A percentile compares a stretch with the other conserved stretches of the same genome.
Conservation (phyloP, 1,140 invertebrate genomes). For the Drosophila tani region DNA sequence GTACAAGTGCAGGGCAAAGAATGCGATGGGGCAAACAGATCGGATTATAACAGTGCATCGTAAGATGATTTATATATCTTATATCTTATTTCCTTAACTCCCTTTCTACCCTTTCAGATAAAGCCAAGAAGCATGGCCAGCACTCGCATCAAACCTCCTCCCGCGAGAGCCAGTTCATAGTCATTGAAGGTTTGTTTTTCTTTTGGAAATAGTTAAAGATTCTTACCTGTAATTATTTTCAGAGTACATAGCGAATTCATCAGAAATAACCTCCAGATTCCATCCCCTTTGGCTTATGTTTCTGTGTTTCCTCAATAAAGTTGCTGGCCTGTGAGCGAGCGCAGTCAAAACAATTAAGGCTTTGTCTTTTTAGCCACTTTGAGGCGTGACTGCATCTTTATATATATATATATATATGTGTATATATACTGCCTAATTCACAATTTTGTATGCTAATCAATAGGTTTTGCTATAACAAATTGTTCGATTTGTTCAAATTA, state of each 20-base stretch:
- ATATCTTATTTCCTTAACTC: no score
- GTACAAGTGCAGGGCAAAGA: slow-evolving; percentile 88
- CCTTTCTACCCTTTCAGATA: slow-evolving; percentile 40
- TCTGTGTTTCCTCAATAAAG: slow-evolving; percentile 61
- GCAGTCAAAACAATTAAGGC: slow-evolving; percentile 14
- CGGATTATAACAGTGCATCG: slow-evolving; percentile 87
- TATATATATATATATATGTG: slow-evolving; percentile 31
- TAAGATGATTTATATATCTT: slow-evolving; percentile 60
- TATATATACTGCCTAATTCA: slow-evolving; percentile 46
- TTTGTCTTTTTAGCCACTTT: slow-evolving; percentile 63
- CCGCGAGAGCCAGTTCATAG: slow-evolving; percentile 75
- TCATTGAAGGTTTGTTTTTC: slow-evolving; percentile 69
- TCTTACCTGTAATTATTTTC: slow-evolving; percentile 1
- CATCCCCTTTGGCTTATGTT: slow-evolving; percentile 37
- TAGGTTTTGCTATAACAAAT: slow-evolving; percentile 34
- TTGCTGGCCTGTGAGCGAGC: slow-evolving; percentile 30
- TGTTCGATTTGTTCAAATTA: slow-evolving; percentile 32
- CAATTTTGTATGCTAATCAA: slow-evolving; percentile 41
- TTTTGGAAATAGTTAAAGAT: background rate
- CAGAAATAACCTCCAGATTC: slow-evolving; percentile 4
- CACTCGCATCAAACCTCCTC: slow-evolving; percentile 71
- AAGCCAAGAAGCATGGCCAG: slow-evolving; percentile 75
- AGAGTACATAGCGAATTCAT: slow-evolving; percentile 61
- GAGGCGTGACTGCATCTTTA: slow-evolving; percentile 50
- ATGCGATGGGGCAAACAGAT: slow-evolving; percentile 87